These are phyloP conservation scores for Schrankia costaestrigalis DNA, from an alignment of 2,888 invertebrate genomes.

Conservation along the genomic window DNA sequence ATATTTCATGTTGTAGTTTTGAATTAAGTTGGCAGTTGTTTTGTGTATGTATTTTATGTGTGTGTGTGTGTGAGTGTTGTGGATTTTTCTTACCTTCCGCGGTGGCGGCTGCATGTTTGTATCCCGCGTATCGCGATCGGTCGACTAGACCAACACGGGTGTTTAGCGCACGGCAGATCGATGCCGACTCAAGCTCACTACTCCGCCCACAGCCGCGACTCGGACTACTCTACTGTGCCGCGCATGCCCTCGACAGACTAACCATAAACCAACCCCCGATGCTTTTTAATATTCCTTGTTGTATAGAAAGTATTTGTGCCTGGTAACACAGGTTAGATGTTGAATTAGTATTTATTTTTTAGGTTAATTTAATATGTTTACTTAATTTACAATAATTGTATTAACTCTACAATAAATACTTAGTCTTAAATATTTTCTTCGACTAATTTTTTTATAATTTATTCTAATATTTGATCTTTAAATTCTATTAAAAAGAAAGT, in stretches of 20 bases:
- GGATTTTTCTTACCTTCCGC: constrained; percentile 85
- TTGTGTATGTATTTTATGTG: neutral
- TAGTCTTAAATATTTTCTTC: no score
- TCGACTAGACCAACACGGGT: constrained; percentile 21
- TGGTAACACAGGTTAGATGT: no score
- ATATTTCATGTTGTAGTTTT: neutral
- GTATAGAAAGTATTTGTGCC: neutral
- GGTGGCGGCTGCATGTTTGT: constrained; percentile 90
- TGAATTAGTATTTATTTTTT: no score
- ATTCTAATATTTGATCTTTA: no score
- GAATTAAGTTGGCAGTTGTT: neutral
- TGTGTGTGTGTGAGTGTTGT: neutral
- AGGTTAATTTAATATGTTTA: no score
- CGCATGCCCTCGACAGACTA: constrained; percentile 36
- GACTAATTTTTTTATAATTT: no score
- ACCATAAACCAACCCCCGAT: constrained; percentile 15
- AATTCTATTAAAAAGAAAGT: no score
- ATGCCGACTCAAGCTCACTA: constrained; percentile 47
- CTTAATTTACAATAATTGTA: no score
- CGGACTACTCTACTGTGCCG: constrained; percentile 34
- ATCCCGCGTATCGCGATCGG: constrained; percentile 14
- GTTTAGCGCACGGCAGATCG: constrained; percentile 32
- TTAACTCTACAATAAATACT: no score
- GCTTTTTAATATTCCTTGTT: constrained; percentile 5
- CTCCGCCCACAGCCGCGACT: constrained; percentile 35